A percentile compares a stretch with the other conserved stretches of the same genome.
Evolutionary conservation across 1,140 invertebrate genomes (phyloP).

Genomic region (Trachelipus rathkii): DNA sequence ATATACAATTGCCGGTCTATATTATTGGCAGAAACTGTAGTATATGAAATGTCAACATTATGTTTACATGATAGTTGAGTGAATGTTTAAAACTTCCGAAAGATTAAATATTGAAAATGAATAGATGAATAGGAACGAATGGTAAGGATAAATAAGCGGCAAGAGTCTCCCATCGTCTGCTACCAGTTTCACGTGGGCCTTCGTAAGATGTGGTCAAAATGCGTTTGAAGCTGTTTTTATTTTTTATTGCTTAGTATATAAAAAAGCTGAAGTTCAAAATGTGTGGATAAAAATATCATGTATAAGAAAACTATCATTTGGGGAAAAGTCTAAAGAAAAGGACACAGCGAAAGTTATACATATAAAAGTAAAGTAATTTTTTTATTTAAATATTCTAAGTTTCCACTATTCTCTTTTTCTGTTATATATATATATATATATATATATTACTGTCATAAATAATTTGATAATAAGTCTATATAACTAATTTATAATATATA

Average conservation of each 20-base stretch:
- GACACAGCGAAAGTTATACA: constrained; percentile 39
- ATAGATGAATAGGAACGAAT: background rate
- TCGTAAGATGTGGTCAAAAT: constrained; percentile 26
- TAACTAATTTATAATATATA: no score
- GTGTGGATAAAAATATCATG: background rate
- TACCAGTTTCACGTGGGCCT: constrained; percentile 40
- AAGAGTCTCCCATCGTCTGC: constrained; percentile 14
- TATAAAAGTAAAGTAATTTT: constrained; percentile 41
- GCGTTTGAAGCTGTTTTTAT: background rate
- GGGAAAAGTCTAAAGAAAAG: constrained; percentile 43
- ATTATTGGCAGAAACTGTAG: background rate
- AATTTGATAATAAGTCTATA: no score
- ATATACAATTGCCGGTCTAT: background rate
- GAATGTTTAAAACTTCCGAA: no score
- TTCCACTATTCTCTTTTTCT: no score
- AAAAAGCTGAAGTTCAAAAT: background rate
- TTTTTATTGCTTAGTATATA: no score
- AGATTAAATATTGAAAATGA: constrained; percentile 14
- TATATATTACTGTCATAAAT: no score
- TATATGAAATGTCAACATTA: no score
- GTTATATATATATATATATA: no score
- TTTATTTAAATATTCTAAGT: background rate
- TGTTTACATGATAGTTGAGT: no score
- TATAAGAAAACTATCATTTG: constrained; percentile 35
- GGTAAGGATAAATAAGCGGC: background rate